Evolutionary conservation across 2,888 invertebrate genomes (phyloP).

Genomic region (Philaethria dido): DNA sequence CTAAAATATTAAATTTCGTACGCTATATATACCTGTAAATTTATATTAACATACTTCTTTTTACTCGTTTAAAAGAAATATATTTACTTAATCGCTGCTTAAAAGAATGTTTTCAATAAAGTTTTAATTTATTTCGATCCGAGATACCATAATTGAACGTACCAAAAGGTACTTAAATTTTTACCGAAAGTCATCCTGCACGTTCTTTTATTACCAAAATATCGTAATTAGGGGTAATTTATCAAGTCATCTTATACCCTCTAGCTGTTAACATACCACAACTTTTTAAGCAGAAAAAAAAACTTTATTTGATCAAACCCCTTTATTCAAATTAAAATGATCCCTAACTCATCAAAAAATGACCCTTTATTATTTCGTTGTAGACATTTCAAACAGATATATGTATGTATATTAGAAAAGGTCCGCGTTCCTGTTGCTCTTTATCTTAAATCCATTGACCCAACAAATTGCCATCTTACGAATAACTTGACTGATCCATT

Average conservation of each 20-base stretch:
- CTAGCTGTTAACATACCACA: conserved; percentile 3
- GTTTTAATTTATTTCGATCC: neutral
- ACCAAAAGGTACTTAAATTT: neutral
- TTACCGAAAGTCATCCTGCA: neutral
- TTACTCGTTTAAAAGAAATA: neutral
- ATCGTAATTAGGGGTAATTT: conserved; percentile 20
- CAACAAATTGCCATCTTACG: conserved; percentile 72
- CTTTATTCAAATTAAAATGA: conserved; percentile 23
- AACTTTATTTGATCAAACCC: conserved; percentile 20
- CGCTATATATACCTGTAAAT: too few relatives aligned
- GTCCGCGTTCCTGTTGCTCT: conserved; percentile 59
- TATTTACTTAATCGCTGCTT: neutral
- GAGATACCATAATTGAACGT: neutral
- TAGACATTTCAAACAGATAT: conserved; percentile 54
- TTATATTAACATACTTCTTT: too few relatives aligned
- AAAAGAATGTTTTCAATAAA: neutral
- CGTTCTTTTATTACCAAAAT: conserved; percentile 2
- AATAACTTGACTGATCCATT: conserved; percentile 68
- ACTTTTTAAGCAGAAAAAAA: conserved; percentile 6
- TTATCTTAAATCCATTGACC: conserved; percentile 70
- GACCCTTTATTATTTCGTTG: conserved; percentile 47
- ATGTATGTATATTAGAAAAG: conserved; percentile 60
- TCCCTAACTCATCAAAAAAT: conserved; percentile 41
- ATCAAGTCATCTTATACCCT: conserved; percentile 3
- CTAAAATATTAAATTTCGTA: too few relatives aligned